phyloP scores from a whole-genome alignment of 2,113 vertebrate species.

The Lynx canadensis region DNA sequence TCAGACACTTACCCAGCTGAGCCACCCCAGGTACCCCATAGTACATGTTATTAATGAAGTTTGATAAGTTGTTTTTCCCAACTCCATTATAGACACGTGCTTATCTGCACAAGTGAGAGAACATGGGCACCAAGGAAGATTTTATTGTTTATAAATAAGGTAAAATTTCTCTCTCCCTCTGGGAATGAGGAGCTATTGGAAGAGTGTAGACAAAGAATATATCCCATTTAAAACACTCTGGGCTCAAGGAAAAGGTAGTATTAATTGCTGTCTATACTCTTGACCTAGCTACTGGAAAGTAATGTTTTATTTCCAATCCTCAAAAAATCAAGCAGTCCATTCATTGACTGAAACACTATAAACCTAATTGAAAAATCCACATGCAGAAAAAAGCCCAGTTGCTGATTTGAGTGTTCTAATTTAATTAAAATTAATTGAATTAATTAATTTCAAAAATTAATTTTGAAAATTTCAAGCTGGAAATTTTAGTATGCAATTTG shows the following conservation, averaged over 20 bases:
- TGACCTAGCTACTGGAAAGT: not conserved
- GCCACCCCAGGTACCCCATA: too few species aligned
- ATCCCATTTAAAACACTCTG: not conserved
- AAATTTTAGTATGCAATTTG: conserved; percentile 14
- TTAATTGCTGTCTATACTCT: not conserved
- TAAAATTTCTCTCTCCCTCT: not conserved
- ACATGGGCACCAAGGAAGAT: not conserved
- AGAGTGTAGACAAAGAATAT: not conserved
- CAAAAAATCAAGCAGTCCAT: not conserved
- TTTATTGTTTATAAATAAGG: not conserved
- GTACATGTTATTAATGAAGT: not conserved
- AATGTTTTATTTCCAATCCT: not conserved
- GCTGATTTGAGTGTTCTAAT: not conserved
- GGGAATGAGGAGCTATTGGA: not conserved
- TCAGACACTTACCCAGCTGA: too few species aligned
- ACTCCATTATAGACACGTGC: not conserved
- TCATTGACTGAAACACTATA: not conserved
- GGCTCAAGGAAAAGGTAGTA: not conserved
- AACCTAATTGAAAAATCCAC: not conserved
- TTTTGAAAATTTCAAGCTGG: not conserved
- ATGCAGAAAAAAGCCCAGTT: not conserved
- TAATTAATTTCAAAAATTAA: not conserved
- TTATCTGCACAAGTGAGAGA: not conserved
- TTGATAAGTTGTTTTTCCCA: not conserved
- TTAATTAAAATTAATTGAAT: not conserved